Percentiles rank a stretch among this genome's conserved stretches.
Conservation (phyloP, 2,113 vertebrate species). For the Phrynosoma blainvillii region DNA sequence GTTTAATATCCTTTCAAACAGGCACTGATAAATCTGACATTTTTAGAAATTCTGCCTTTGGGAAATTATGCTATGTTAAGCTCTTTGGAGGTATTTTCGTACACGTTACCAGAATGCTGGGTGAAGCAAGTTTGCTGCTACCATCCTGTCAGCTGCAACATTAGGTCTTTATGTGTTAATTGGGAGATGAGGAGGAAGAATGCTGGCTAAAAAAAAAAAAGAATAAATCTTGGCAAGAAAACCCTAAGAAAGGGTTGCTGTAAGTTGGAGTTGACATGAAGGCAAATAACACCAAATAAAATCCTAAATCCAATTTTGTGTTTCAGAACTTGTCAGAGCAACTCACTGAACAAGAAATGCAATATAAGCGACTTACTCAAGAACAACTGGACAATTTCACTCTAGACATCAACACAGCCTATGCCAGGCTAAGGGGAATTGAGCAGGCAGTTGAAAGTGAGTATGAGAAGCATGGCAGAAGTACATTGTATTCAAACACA, state of each 20-base stretch:
- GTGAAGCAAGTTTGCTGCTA: neutral
- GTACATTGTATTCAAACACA: rapidly evolving
- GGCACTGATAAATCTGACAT: too few species aligned
- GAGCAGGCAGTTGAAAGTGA: slow-evolving; percentile 96
- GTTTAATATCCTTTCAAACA: too few species aligned
- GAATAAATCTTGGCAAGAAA: too few species aligned
- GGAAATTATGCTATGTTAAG: neutral
- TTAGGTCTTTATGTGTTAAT: neutral
- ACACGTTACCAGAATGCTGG: neutral
- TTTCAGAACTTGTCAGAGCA: slow-evolving; percentile 86
- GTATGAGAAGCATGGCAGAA: slow-evolving; percentile 39
- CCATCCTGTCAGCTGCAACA: neutral
- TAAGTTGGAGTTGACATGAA: too few species aligned
- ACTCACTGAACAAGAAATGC: slow-evolving; percentile 88
- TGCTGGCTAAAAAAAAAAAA: too few species aligned
- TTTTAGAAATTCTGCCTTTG: neutral
- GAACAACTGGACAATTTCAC: slow-evolving; percentile 96
- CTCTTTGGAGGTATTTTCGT: neutral
- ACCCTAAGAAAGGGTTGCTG: too few species aligned
- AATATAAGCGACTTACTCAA: slow-evolving; percentile 88
- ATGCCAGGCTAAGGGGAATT: slow-evolving; percentile 90
- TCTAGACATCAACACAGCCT: slow-evolving; percentile 93
- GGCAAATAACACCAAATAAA: too few species aligned
- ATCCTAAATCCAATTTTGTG: neutral
- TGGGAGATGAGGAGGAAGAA: neutral